Base-by-base conservation (phyloP, 35 echinoderm and acorn worm genomes). In the Hemicentrotus pulcherrimus region DNA sequence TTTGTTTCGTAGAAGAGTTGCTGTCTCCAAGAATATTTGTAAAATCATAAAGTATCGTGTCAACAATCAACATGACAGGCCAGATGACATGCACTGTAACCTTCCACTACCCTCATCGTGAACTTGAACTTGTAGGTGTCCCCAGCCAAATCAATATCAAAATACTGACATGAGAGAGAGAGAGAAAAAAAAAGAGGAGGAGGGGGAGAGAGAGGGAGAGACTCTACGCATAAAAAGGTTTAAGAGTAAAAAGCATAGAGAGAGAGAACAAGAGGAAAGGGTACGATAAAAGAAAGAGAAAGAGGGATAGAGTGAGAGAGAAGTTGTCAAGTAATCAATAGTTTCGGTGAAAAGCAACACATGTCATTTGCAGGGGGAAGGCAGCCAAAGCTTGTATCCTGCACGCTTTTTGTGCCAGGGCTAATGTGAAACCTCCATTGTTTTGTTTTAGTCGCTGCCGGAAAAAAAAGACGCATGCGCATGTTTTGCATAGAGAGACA, bases 281-380 rank as follows among this genome's bases (percentile, higher is more conserved):
- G 14, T 55, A 55, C 14, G 50, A 15, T 11, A 55, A 59, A 59
- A 10, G 10, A 41, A 41, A 41, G 35, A 41, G 35, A 41, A 41
- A 41, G 35, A 41, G 50, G 3, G 35, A 41, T 41, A 41, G 35
- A 41, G 35, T 8, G 28, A 78, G 65, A 78, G 65, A 78, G 65
- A 78, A 78, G 22, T 78, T 78, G 65, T 78, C 19, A 78, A 78
- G 65, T n/a, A 78, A 78, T 78, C 65, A 78, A 78, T 78, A 78
- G 65, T 78, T 78, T 78, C 65, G 65, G 19, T n/a, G 65, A 78
- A 78, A 78, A 22, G 65, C 65, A 78, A 78, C 65, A 78, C 65
- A 78, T 78, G 65, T 78, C 65, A 78, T 78, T 78, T 78, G 65
- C 19, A 78, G 28, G 61, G 61, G 16, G 65, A 78, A 78, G 65